These are phyloP conservation scores for Troides helena DNA, from an alignment of 2,888 invertebrate species.

Conservation along the genomic window DNA sequence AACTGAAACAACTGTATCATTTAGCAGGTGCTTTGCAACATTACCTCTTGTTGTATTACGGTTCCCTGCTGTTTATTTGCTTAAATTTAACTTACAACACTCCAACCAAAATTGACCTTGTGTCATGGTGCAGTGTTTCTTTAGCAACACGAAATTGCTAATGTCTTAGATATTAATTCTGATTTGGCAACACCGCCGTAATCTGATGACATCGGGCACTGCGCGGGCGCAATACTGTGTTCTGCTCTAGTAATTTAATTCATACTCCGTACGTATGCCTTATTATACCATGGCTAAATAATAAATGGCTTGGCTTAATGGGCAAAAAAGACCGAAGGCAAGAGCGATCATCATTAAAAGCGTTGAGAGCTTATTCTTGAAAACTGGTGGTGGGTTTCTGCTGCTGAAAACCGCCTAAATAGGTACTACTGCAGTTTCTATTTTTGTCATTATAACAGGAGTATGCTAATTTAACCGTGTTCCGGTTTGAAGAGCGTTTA, in stretches of 20 bases:
- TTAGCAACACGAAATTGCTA: constrained; percentile 57
- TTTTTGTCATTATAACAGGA: too few relatives aligned
- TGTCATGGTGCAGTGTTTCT: constrained; percentile 47
- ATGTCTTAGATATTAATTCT: constrained; percentile 67
- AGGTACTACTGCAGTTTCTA: too few relatives aligned
- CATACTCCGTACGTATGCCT: constrained; percentile 34
- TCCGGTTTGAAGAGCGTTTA: too few relatives aligned
- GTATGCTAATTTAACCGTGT: too few relatives aligned
- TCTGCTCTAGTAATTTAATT: constrained; percentile 64
- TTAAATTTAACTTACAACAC: constrained; percentile 37
- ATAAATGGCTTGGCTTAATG: background rate
- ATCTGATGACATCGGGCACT: constrained; percentile 43
- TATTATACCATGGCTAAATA: constrained; percentile 9
- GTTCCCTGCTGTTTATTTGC: constrained; percentile 17
- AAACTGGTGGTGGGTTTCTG: too few relatives aligned
- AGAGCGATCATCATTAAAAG: background rate
- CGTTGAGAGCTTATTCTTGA: too few relatives aligned
- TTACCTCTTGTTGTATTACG: constrained; percentile 12
- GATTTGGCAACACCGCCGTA: constrained; percentile 48
- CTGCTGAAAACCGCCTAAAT: too few relatives aligned
- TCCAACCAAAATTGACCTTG: constrained; percentile 55
- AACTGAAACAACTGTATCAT: background rate
- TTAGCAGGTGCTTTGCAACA: background rate
- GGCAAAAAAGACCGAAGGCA: background rate
- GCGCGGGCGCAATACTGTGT: constrained; percentile 42